Conservation (phyloP, 2,113 vertebrate genomes). For the Ciconia maguari region DNA sequence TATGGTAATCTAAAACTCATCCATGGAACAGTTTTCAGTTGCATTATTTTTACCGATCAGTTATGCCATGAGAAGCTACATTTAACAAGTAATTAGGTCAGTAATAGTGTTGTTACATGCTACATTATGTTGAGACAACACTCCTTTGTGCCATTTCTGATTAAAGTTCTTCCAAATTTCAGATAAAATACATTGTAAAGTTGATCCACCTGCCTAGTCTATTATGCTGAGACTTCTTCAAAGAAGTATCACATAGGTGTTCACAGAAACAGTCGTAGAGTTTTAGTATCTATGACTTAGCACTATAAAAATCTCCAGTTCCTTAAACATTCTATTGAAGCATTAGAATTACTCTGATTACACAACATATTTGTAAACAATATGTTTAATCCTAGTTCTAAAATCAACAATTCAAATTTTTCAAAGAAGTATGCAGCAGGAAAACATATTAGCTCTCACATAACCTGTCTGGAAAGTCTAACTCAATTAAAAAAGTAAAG, state of each 20-base stretch:
- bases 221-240: not conserved
- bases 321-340: not conserved
- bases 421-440: not conserved
- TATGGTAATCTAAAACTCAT: not conserved
- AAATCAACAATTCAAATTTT: not conserved
- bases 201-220: not conserved
- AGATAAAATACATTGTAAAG: not conserved
- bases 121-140: not conserved
- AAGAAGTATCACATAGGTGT: not conserved
- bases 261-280: not conserved
- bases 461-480: not conserved
- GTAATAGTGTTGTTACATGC: not conserved
- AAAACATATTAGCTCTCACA: not conserved
- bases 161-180: not conserved
- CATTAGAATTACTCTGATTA: not conserved
- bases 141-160: not conserved
- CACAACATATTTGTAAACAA: not conserved
- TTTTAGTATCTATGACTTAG: not conserved
- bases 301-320: not conserved
- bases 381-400: not conserved
- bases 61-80: not conserved
- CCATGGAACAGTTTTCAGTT: not conserved
- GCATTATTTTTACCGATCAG: not conserved
- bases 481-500: not conserved
- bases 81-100: not conserved